Conservation (phyloP, 1,140 invertebrate genomes). For the Saccostrea glomerata region DNA sequence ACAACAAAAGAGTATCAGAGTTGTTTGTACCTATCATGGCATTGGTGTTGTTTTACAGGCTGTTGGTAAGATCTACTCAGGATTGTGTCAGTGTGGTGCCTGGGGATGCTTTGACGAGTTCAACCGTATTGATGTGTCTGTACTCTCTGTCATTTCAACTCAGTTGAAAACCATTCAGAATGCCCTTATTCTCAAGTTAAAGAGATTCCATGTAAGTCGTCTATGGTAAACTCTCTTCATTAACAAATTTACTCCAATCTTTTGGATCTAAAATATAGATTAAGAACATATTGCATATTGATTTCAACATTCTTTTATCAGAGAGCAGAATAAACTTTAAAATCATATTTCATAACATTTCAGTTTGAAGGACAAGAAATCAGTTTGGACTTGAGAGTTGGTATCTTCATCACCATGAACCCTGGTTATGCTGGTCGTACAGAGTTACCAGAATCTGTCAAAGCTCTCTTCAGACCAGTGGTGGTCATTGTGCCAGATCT, state of each 20-base stretch:
- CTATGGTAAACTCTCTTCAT: neutral
- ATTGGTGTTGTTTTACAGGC: constrained; percentile 78
- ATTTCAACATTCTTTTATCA: neutral
- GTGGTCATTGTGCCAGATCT: constrained; percentile 93
- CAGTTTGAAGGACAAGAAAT: constrained; percentile 93
- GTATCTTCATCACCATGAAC: constrained; percentile 97
- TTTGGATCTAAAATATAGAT: neutral
- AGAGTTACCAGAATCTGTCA: constrained; percentile 93
- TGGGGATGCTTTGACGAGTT: constrained; percentile 92
- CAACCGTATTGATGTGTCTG: constrained; percentile 93
- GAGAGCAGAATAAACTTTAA: neutral
- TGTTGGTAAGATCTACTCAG: constrained; percentile 91
- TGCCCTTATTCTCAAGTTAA: constrained; percentile 87
- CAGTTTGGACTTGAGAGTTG: constrained; percentile 88
- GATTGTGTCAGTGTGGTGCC: constrained; percentile 87
- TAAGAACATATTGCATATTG: neutral
- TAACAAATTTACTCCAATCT: neutral
- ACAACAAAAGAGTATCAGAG: too few species aligned
- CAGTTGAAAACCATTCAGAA: constrained; percentile 93
- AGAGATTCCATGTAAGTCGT: constrained; percentile 85
- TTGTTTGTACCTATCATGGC: too few species aligned
- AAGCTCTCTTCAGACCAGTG: constrained; percentile 89
- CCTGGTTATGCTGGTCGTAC: constrained; percentile 93
- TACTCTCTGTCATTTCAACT: constrained; percentile 93
- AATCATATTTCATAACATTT: neutral